Base-by-base conservation (phyloP, 2,113 vertebrate genomes). In the Xiphorhynchus elegans region DNA sequence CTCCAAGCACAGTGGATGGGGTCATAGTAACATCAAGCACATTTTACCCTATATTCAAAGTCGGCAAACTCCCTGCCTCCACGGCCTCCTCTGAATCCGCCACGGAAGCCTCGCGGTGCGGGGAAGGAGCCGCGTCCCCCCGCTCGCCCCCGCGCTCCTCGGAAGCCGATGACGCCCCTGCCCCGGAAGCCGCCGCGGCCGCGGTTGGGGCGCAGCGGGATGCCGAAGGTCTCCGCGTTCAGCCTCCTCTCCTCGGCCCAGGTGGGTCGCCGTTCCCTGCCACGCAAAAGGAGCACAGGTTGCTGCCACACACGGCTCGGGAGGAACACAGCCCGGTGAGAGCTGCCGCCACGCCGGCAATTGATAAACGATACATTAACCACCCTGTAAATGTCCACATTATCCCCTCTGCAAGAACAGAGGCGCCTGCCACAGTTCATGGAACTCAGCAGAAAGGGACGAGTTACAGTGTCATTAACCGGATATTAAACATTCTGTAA, bases 241-340 rank as follows among this genome's bases (percentile, higher is more conserved):
- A 99, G 92, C 70, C 99, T 98, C 90, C 99, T 98, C 96, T 99
- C 99, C 95, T 99, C 99, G 7, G 99, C 99, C 99, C 99, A 99
- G 67, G 99, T 99, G 53, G 98, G 98, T 97, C 99, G 98, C 50
- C 99, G 98, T n/a, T 99, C 99, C 95, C 99, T 99, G 92, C 94
- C 84, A 58, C 25, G 79, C 42, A 83, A 63, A 87, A 91, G 6
- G 5, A 84, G 62, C 17, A 90, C 21, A 12, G 46, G 33, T 8
- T 25, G 26, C 53, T 40, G 67, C 58, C 82, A 72, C 72, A 79
- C 33, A 2, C 72, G 11, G 50, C 86, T 17, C 60, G 75, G 53
- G 78, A 84, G 24, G 66, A 49, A 26, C 28, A 15, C 19, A 44
- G 63, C 46, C 33, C 37, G 44, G 11, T 12, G 17, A 92, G 6